Evolutionary conservation across 2,113 vertebrate genomes (phyloP).

Genomic region (Oxyura jamaicensis): DNA sequence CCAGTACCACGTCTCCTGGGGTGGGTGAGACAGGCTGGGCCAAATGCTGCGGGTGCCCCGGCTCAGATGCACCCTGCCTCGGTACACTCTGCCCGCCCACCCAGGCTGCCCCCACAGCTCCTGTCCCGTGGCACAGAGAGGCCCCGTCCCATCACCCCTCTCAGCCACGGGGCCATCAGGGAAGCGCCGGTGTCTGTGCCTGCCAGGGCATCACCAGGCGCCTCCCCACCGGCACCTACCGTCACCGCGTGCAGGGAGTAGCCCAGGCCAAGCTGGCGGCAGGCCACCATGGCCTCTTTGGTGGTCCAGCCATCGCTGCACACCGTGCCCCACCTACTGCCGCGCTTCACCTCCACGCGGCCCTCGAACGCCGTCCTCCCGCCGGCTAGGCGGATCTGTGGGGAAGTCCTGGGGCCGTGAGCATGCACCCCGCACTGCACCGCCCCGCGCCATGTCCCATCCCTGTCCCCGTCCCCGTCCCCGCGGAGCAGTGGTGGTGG

Average conservation of each 20-base stretch:
- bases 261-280: slow-evolving; percentile 88
- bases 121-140: rapidly evolving
- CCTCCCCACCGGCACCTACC: slow-evolving; percentile 76
- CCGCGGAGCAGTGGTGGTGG: background rate
- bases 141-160: rapidly evolving
- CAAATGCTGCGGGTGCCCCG: rapidly evolving
- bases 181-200: background rate
- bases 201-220: rapidly evolving
- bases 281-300: slow-evolving; percentile 88
- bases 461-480: background rate
- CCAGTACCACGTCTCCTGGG: slow-evolving; percentile 99
- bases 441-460: rapidly evolving
- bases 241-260: slow-evolving; percentile 89
- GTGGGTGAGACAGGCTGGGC: background rate
- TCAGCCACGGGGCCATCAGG: rapidly evolving
- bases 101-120: background rate
- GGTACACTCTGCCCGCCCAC: rapidly evolving
- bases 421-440: background rate
- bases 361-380: slow-evolving; percentile 84
- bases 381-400: slow-evolving; percentile 85
- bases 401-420: slow-evolving; percentile 77
- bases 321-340: slow-evolving; percentile 85
- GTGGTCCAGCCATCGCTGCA: slow-evolving; percentile 89
- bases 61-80: rapidly evolving
- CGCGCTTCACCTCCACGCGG: slow-evolving; percentile 86